A percentile compares a stretch with the other conserved stretches of the same genome.
Conservation (phyloP, 1,140 invertebrate species). For the Drosophila auraria region DNA sequence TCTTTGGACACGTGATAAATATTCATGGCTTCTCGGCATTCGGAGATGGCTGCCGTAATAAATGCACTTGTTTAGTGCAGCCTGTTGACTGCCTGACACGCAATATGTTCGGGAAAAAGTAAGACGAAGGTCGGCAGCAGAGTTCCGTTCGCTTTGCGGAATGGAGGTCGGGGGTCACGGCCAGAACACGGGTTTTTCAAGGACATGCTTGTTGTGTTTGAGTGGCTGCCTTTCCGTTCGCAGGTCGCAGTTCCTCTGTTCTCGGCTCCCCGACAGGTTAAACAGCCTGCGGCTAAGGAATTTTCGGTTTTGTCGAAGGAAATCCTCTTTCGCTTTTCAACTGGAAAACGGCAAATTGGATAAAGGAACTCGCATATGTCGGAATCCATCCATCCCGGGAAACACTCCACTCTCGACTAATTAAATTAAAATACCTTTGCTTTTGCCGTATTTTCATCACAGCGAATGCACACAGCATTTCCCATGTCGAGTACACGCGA, state of each 20-base stretch:
- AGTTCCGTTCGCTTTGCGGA: slow-evolving; percentile 2
- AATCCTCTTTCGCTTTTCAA: slow-evolving; percentile 34
- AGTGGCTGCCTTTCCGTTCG: slow-evolving; percentile 43
- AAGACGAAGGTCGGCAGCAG: slow-evolving; percentile 27
- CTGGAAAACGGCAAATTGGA: slow-evolving; percentile 20
- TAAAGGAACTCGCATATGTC: slow-evolving; percentile 24
- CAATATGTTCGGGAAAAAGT: slow-evolving; percentile 38
- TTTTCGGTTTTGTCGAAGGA: slow-evolving; percentile 35
- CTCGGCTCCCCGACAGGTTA: slow-evolving; percentile 37
- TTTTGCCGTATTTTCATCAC: slow-evolving; percentile 33
- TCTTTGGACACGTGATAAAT: slow-evolving; percentile 75
- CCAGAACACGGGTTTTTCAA: slow-evolving; percentile 56
- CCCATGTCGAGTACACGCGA: slow-evolving; percentile 43
- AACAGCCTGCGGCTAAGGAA: slow-evolving; percentile 50
- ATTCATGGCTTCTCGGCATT: slow-evolving; percentile 55
- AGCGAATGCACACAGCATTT: slow-evolving; percentile 23
- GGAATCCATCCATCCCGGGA: slow-evolving; percentile 4
- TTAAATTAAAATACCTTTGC: slow-evolving; percentile 43
- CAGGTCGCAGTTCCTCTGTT: slow-evolving; percentile 21
- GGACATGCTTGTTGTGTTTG: slow-evolving; percentile 66
- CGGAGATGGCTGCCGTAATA: slow-evolving; percentile 31
- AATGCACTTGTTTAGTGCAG: slow-evolving; percentile 62
- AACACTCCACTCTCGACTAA: slow-evolving; percentile 22
- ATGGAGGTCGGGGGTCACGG: slow-evolving; percentile 47
- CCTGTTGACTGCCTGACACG: slow-evolving; percentile 48